Base-by-base conservation (phyloP, 2,888 invertebrate species). In the Drosophila dives region DNA sequence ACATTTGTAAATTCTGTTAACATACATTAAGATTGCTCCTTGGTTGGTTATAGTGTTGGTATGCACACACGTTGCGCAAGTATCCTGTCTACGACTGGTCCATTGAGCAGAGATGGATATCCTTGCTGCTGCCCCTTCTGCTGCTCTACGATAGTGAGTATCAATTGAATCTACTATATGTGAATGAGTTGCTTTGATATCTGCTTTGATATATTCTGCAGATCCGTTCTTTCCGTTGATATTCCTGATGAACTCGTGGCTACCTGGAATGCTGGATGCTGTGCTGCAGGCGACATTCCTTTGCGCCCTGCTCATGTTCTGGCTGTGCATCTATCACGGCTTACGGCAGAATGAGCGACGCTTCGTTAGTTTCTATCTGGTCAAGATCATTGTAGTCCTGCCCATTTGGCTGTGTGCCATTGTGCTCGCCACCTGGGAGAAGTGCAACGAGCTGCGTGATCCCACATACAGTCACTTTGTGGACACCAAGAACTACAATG, bases 51-150 rank as follows among this genome's bases (percentile, higher is more conserved):
- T 94, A 99, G 99, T 98, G 98, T 92, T 97, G 98, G 97, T 99
- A 98, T 93, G 97, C 97, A 42, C 97, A 98, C 93, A 95, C 96
- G 0, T 94, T 99, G 80, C 94, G 98, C 81, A 97, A 96, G 91
- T 99, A 97, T 93, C 95, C 97, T 0, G 94, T 97, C 50, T 95
- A 96, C 83, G 98, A 99, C 93, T 99, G 99, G 99, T 98, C 99
- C 59, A 98, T 99, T 88, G 99, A 99, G 93, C 99, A 99, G 92
- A 98, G 97, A 93, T 99, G 99, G 99, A 95, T 99, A 93, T 97
- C 98, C 0, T 93, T 97, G 45, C 94, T 99, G 63, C 94, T 99
- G 81, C 98, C 98, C 1, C 93, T 98, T 32, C 94, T 99, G 15
- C 94, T 99, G 78, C 95, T 98, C 23, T 99, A 98, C 91, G 97